Evolutionary conservation across 92 coral and sea anemone genomes (phyloP), one percentile per base, ranked within the genome.

Genomic region (Metridium senile): DNA sequence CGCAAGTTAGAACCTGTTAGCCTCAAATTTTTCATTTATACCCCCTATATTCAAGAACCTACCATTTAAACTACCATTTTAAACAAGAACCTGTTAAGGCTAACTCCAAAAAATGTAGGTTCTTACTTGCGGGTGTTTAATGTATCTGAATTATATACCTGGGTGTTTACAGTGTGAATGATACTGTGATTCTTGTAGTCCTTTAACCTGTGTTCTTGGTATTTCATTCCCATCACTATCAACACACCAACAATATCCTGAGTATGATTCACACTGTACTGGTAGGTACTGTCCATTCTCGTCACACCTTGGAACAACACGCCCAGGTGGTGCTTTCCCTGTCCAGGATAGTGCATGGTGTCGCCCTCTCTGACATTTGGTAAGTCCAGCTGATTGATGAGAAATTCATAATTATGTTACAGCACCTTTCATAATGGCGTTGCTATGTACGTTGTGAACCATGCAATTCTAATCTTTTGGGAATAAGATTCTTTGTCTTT

Each of bases 221-320:
- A 91, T 91, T 57, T 90, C 91, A 61, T 59, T 45, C 28, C 97
- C 97, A 62, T 76, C 78, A 64, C 79, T 84, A 76, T 92, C 95
- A 2, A 92, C 94, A 85, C 98, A 94, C 98, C 98, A 94, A 70
- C 98, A 94, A 43, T 89, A 79, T 10, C 88, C 93, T 0, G 91
- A 82, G 18, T 90, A 68, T 11, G 67, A 83, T 59, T 86, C 84
- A 68, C 98, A 94, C 58, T 94, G 98, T 16, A 82, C 85, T 29
- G 87, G 97, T 11, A 74, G 61, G 51, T 74, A 94, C 17, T 81
- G 84, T 25, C 98, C 98, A 66, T 79, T 85, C 9, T 32, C 26
- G 25, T 74, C 72, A 74, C 98, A 94, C 73, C 57, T 75, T 39
- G 94, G 86, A 0, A 92, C 90, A 87, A 91, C 89, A 49, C 87